Percentiles rank a stretch among this genome's conserved stretches.
Evolutionary conservation across 2,888 invertebrate genomes (phyloP).

Genomic region (Panzeria rudis): DNA sequence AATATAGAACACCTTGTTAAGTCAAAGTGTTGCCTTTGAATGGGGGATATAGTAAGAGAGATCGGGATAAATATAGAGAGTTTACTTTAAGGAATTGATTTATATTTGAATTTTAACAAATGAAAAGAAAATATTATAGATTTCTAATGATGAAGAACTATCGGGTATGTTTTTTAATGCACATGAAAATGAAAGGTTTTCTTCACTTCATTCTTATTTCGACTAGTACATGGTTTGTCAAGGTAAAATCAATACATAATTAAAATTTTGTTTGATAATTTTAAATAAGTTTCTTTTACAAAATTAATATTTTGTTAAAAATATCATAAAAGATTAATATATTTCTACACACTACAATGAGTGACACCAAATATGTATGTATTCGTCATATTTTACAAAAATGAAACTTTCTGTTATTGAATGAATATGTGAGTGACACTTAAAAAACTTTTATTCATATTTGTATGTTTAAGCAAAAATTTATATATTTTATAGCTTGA

Average conservation of each 20-base stretch:
- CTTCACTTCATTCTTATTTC: background rate
- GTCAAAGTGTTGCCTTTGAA: constrained; percentile 25
- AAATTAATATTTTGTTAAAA: background rate
- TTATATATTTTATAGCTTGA: background rate
- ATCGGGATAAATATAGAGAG: constrained; percentile 9
- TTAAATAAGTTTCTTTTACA: too few relatives aligned
- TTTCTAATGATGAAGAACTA: constrained; percentile 52
- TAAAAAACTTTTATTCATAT: background rate
- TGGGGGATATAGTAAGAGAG: constrained; percentile 22
- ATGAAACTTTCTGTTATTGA: background rate
- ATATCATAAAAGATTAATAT: too few relatives aligned
- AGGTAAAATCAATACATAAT: background rate
- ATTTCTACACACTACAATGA: background rate
- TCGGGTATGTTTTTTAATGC: background rate
- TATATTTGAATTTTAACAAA: constrained; percentile 31
- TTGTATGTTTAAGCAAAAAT: background rate
- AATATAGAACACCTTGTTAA: constrained; percentile 34
- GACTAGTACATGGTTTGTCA: background rate
- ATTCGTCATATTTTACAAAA: background rate
- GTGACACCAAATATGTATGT: background rate
- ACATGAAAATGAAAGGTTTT: background rate
- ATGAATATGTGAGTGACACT: too few relatives aligned
- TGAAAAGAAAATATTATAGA: constrained; percentile 2
- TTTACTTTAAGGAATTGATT: constrained; percentile 47
- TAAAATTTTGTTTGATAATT: background rate